Conservation (phyloP, 2,797 vertebrate species). For the Typhlichthys eigenmanni region DNA sequence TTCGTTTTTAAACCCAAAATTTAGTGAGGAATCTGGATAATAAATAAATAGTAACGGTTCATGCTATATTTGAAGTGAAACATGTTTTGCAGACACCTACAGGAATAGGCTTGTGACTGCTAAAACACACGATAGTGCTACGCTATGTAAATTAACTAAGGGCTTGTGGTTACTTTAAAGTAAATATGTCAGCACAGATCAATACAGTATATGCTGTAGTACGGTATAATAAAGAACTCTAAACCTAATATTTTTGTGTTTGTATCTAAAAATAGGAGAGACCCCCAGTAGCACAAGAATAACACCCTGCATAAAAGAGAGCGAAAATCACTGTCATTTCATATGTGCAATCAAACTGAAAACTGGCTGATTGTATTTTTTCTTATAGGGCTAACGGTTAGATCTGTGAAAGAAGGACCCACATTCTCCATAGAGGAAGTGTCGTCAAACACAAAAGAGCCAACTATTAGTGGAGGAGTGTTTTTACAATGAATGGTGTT, state of each 20-base stretch:
- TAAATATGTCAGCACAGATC: too few relatives aligned
- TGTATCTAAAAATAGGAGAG: constrained; percentile 15
- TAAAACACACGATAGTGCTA: constrained; percentile 25
- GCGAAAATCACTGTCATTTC: not conserved
- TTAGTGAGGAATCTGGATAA: not conserved
- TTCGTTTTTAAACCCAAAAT: constrained; percentile 21
- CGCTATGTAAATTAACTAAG: constrained; percentile 4
- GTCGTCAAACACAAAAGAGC: constrained; percentile 65
- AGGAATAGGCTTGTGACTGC: constrained; percentile 18
- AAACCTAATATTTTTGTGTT: constrained; percentile 9
- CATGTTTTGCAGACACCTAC: not conserved
- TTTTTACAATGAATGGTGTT: constrained; percentile 51
- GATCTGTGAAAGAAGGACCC: constrained; percentile 24
- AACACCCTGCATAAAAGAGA: not conserved
- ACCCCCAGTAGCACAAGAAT: not conserved
- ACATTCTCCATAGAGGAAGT: constrained; percentile 26
- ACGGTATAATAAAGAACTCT: not conserved
- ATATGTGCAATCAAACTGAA: constrained; percentile 2
- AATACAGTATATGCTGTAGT: too few relatives aligned
- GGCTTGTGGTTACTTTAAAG: not conserved
- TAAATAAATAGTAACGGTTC: constrained; percentile 18
- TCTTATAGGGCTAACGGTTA: constrained; percentile 10
- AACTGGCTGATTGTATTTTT: constrained; percentile 8
- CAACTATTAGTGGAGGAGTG: constrained; percentile 57
- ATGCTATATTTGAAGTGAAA: constrained; percentile 21